Percentiles rank a stretch among this genome's conserved stretches.
Evolutionary conservation across 2,888 invertebrate genomes (phyloP).

Genomic region (Lobophora halterata): DNA sequence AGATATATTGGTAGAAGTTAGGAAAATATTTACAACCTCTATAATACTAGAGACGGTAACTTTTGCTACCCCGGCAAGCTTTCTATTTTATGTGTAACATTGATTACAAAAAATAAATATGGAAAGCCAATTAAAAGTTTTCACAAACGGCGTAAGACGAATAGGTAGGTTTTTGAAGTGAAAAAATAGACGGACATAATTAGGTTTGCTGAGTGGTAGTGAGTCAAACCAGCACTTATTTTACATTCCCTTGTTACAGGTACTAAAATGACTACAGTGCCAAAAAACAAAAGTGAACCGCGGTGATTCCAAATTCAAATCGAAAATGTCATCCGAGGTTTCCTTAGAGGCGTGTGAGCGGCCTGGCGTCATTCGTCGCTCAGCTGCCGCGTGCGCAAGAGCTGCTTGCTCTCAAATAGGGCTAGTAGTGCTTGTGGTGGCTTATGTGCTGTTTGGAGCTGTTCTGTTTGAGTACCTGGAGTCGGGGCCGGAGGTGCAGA

Average conservation of each 20-base stretch:
- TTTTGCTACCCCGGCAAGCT: no score
- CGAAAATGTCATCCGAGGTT: conserved; percentile 68
- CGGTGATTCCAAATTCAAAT: conserved; percentile 22
- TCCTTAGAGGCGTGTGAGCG: conserved; percentile 68
- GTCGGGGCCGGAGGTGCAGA: conserved; percentile 84
- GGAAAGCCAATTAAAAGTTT: no score
- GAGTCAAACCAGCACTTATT: no score
- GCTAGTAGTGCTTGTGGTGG: conserved; percentile 85
- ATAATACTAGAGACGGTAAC: no score
- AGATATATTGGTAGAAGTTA: no score
- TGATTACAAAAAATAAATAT: no score
- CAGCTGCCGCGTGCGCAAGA: conserved; percentile 66
- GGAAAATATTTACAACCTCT: no score
- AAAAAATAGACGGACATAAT: no score
- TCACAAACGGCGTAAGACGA: no score
- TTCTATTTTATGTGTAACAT: no score
- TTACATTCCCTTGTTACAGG: conserved; percentile 17
- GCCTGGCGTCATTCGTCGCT: conserved; percentile 57
- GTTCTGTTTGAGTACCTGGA: conserved; percentile 88
- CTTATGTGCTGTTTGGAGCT: conserved; percentile 88
- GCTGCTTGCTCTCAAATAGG: conserved; percentile 86
- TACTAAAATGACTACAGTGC: conserved; percentile 27
- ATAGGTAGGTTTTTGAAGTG: no score
- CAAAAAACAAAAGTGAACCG: conserved; percentile 32
- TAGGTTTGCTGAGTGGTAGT: no score